phyloP scores from a whole-genome alignment of 2,113 vertebrate species.

The Crypturellus undulatus region DNA sequence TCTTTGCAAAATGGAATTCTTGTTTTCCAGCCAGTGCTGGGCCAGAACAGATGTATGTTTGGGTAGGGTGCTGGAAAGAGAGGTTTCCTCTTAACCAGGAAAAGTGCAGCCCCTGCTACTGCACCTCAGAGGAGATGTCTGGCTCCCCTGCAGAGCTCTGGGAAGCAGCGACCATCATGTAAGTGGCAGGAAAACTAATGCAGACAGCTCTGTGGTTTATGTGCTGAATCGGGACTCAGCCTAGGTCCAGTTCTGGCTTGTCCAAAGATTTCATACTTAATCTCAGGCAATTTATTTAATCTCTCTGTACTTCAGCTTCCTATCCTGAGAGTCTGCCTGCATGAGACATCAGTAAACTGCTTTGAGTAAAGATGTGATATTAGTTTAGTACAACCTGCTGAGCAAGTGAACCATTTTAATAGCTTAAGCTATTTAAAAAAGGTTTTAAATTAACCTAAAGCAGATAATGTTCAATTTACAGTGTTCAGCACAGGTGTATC shows the following conservation, averaged over 20 bases:
- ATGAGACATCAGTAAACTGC: conserved; percentile 5
- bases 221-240: conserved; percentile 49
- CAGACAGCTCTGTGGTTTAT: conserved; percentile 17
- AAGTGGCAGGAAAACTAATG: background rate
- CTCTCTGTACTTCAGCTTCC: conserved; percentile 23
- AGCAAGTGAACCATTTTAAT: background rate
- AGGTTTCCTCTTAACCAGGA: background rate
- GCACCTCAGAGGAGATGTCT: background rate
- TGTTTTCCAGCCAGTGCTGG: background rate
- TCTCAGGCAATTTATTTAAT: conserved; percentile 44
- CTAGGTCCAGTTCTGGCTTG: conserved; percentile 47
- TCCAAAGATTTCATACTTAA: conserved; percentile 18
- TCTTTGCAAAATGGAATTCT: background rate
- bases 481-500: background rate
- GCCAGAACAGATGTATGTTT: background rate
- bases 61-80: background rate
- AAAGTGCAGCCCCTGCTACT: background rate
- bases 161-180: background rate
- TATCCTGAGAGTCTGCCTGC: background rate
- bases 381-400: background rate
- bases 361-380: background rate
- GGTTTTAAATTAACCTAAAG: background rate
- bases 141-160: background rate
- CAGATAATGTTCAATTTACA: background rate
- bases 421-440: background rate